Evolutionary conservation across 2,113 vertebrate species (phyloP), one percentile per base, ranked within the genome.

Genomic region (Apodemus speciosus): DNA sequence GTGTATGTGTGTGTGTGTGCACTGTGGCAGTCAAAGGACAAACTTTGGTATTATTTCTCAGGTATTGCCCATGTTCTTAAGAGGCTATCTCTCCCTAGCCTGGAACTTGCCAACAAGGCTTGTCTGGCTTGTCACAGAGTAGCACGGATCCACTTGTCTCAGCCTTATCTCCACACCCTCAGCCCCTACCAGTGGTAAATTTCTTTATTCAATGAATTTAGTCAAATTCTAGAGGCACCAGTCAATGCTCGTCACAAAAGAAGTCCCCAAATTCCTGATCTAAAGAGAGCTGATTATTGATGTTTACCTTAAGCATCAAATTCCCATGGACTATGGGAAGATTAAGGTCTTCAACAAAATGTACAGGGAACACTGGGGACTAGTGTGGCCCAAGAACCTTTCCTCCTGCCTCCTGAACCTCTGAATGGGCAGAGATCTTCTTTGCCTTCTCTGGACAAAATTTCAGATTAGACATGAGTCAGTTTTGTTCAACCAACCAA

Each of bases 181-280:
- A 35, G 6, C 13, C 5, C 5, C 30, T 66, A 14, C 64, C 3
- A 51, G 3, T 4, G 21, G 10, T n/a, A 46, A 49, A 43, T 21
- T 56, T 94, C 79, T 92, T 89, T 87, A 38, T 89, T 77, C 35
- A 66, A n/a, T 80, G 51, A 71, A 96, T 83, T 53, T 46, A 94
- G 46, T 53, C 35, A 53, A 80, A 64, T 51, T 87, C 30, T 15
- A 84, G 23, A 69, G 68, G 25, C 38, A 60, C 18, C 35, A 66
- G 76, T 2, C 3, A 56, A 68, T 53, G 7, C 6, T 71, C 53
- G 62, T 88, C 40, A 58, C 43, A 84, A 56, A 86, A 60, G 72
- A 90, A 73, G 23, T 30, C 2, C 60, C 46, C 32, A 27, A 66
- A 64, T 84, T 71, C 32, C 62, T 85, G 35, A 16, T 71, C 62